phyloP scores from a whole-genome alignment of 2,113 vertebrate genomes.

The Heteronetta atricapilla region DNA sequence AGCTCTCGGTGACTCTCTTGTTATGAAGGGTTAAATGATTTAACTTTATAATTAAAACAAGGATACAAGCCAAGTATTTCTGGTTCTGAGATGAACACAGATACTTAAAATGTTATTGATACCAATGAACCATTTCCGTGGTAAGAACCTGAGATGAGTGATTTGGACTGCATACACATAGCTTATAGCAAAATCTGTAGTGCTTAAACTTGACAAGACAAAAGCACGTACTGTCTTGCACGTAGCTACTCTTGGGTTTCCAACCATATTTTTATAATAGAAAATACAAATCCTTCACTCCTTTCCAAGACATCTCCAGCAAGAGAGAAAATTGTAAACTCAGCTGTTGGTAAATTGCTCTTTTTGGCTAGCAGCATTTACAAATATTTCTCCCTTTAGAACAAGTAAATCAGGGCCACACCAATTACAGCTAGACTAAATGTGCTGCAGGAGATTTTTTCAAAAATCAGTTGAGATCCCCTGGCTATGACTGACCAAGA shows the following conservation, averaged over 20 bases:
- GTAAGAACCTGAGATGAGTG: background rate
- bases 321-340: background rate
- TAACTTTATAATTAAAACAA: constrained; percentile 2
- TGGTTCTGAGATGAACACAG: background rate
- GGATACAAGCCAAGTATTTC: background rate
- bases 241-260: background rate
- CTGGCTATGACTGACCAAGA: background rate
- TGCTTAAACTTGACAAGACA: background rate
- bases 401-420: background rate
- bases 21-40: background rate
- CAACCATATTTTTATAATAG: background rate
- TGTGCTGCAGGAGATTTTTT: background rate
- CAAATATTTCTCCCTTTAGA: background rate
- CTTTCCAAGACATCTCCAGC: background rate
- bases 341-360: background rate
- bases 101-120: background rate
- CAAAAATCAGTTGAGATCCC: background rate
- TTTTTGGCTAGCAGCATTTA: background rate
- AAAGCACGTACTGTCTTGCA: background rate
- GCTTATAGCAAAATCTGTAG: background rate
- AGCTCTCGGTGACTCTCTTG: background rate
- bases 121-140: background rate
- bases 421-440: background rate
- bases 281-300: background rate
- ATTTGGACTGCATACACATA: background rate